Percentiles rank a stretch among this genome's conserved stretches.
phyloP scores from a whole-genome alignment of 2,797 vertebrate genomes.

The Pempheris klunzingeri region DNA sequence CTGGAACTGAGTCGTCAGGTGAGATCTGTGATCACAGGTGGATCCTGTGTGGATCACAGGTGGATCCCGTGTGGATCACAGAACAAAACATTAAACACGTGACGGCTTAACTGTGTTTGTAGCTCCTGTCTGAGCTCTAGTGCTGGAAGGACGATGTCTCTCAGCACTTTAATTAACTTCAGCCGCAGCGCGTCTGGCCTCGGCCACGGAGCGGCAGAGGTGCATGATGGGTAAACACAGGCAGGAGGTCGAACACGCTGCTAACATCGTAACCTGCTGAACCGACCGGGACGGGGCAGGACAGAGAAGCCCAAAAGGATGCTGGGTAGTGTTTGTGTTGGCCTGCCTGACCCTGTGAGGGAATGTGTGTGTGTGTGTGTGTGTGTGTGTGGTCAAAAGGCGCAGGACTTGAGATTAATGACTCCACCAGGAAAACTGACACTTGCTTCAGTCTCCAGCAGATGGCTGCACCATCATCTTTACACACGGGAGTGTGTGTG shows the following conservation, averaged over 20 bases:
- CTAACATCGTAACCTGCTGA: neutral
- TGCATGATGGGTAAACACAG: constrained; percentile 46
- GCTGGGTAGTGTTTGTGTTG: constrained; percentile 6
- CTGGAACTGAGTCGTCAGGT: no score
- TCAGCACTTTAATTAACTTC: neutral
- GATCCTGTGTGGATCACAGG: no score
- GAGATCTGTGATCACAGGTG: no score
- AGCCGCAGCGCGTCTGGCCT: rapidly evolving
- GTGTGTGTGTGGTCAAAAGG: constrained; percentile 28
- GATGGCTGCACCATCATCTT: constrained; percentile 53
- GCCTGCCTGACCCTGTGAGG: neutral
- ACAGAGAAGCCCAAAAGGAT: constrained; percentile 10
- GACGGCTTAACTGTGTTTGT: no score
- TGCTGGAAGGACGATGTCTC: no score
- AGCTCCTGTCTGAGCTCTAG: no score
- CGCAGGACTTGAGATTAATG: constrained; percentile 53
- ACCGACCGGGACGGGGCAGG: neutral
- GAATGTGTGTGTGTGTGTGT: constrained; percentile 3
- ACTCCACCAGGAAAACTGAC: constrained; percentile 53
- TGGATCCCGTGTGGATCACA: no score
- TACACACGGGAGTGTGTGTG: constrained; percentile 23
- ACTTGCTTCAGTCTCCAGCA: constrained; percentile 52
- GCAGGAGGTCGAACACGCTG: constrained; percentile 21
- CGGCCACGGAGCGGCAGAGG: constrained; percentile 23
- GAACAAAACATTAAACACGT: no score